Conservation (phyloP, 2,113 vertebrate genomes). For the Pedetes capensis region DNA sequence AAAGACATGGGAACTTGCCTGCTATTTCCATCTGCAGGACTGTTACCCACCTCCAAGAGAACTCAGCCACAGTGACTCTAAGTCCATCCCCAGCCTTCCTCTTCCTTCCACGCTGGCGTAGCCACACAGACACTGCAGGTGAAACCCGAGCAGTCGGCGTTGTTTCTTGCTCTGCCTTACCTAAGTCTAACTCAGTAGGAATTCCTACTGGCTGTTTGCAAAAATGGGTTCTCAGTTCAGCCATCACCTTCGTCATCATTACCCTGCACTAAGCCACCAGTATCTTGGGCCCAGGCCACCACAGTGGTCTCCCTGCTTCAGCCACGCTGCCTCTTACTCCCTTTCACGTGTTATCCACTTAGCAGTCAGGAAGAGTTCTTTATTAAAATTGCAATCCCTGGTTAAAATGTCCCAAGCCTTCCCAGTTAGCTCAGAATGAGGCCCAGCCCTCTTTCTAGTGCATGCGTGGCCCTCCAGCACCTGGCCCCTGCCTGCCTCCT, state of each 20-base stretch:
- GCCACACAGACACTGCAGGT: background rate
- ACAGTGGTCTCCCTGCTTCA: background rate
- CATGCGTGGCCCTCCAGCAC: fast-evolving
- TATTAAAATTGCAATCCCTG: background rate
- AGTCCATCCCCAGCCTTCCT: too few relatives aligned
- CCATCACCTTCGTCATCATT: fast-evolving
- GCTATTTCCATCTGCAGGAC: fast-evolving
- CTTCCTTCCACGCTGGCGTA: fast-evolving
- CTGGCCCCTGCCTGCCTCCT: background rate
- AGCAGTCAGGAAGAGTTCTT: background rate
- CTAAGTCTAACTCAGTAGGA: background rate
- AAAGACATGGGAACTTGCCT: background rate
- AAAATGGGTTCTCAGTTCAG: background rate
- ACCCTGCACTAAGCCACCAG: background rate
- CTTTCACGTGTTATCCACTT: background rate
- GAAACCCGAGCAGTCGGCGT: fast-evolving
- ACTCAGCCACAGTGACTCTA: background rate
- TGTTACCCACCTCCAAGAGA: background rate
- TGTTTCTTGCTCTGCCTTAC: background rate
- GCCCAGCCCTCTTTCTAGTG: background rate
- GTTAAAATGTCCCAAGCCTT: background rate
- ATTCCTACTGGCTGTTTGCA: background rate
- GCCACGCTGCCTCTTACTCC: background rate
- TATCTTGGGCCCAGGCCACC: background rate
- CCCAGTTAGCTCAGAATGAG: background rate